Conservation (phyloP, 2,797 vertebrate species). For the Anisognathus igniventris region DNA sequence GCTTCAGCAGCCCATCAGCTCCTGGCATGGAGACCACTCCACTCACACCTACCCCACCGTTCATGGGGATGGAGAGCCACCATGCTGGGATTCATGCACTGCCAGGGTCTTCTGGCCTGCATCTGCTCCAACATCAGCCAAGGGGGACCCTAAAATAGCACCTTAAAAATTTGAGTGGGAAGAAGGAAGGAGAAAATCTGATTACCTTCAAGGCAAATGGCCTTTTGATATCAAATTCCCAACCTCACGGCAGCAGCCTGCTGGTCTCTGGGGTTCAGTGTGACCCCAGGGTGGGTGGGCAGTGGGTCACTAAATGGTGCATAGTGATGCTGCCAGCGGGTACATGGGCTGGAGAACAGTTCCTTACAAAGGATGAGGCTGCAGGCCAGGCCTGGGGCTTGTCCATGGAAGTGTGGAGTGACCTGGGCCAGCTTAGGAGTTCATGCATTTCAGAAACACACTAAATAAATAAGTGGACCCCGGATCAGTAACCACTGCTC, state of each 20-base stretch:
- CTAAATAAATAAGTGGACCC: neutral
- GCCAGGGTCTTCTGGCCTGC: neutral
- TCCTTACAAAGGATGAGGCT: neutral
- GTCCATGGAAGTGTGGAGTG: accelerated
- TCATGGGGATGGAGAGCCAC: accelerated
- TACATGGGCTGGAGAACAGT: neutral
- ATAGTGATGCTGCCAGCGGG: neutral
- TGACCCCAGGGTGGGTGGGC: neutral
- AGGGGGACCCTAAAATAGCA: neutral
- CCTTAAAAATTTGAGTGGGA: neutral
- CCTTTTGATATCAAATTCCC: neutral
- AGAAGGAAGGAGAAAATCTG: neutral
- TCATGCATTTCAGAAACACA: constrained; percentile 1
- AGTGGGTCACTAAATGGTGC: neutral
- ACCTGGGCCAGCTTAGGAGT: neutral
- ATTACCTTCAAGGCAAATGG: neutral
- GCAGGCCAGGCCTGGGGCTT: neutral
- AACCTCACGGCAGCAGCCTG: neutral
- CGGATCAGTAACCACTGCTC: neutral
- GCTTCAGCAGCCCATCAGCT: neutral
- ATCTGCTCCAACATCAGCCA: neutral
- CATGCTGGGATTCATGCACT: neutral
- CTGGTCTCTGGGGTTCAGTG: neutral
- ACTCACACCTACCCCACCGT: accelerated
- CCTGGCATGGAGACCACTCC: accelerated